Evolutionary conservation across 2,888 invertebrate species (phyloP), one percentile per base, ranked within the genome.

Genomic region (Andrena praecox): DNA sequence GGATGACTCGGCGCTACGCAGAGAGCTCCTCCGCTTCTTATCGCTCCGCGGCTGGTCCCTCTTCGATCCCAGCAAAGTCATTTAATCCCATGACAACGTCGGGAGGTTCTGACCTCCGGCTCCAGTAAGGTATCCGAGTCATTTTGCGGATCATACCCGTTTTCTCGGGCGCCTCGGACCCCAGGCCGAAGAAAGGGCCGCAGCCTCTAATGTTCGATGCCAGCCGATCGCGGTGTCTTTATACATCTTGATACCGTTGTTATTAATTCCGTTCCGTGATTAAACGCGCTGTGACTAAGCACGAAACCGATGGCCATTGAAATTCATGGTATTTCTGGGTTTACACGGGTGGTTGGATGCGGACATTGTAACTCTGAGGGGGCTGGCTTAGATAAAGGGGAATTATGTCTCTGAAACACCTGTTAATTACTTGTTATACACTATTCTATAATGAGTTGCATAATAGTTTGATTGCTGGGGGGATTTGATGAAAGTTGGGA

Each of bases 41-140:
- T 89, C 89, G 85, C 76, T 63, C 60, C 74, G 71, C 71, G 80
- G 82, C 87, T 89, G 87, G 86, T 81, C 81, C 83, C 75, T 78
- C 59, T 24, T 52, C 85, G 66, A 78, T 84, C 84, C 86, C 85
- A 83, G 88, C 87, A 73, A 77, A 90, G 90, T 93, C 92, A 93
- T 93, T 93, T 93, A 93, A 93, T 93, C 90, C 89, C 92, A 90
- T 92, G 92, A 92, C 92, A 91, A 89, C 89, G 90, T 86, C 87
- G 79, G 85, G 77, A 82, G 73, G 75, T 69, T 72, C 74, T 75
- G 77, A 87, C 82, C 85, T 83, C 78, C 66, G 77, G 62, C 77
- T 78, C 59, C 56, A 71, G 66, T 78, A 69, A 85, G 71, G 71
- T 79, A 68, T 71, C 74, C 67, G 54, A 82, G 72, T 78, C 76